Base-by-base conservation (phyloP, 2,113 vertebrate genomes). In the Neotoma lepida region DNA sequence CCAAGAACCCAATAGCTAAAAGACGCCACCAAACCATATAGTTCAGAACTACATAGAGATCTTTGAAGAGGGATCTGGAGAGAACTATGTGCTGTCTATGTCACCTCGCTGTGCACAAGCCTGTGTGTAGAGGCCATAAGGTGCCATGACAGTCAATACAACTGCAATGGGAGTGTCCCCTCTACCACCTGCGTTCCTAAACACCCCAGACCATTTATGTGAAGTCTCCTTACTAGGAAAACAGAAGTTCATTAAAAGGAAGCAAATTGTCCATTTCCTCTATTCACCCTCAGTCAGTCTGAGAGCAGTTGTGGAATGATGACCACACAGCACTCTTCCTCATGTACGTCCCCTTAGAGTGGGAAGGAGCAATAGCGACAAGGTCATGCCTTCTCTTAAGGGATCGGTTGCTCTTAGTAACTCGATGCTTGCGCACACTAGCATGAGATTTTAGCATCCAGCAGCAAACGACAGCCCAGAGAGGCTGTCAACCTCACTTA, bases 171-270 rank as follows among this genome's bases (percentile, higher is more conserved):
- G 17, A 49, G 80, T 44, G 24, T 18, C 41, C 12, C 51, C 26
- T 77, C 49, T 49, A 46, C 54, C 49, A 1, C 20, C 56, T 84
- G 81, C n/a, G 13, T 58, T 91, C 73, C 41, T 74, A 46, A 96
- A 73, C 41, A 88, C 13, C 22, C 20, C n/a, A 86, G 13, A 44
- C n/a, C 41, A 49, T 2, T 76, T 6, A 26, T 30, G 8, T 58
- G 2, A 87, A 51, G 56, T 86, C 46, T 74, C 84, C 30, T 92
- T 82, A 56, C 8, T 24, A 89, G 68, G 41, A 86, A 96, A 95
- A 82, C 14, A 86, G n/a, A 90, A 44, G 54, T 58, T 81, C 35
- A 63, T 24, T 49, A 35, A 90, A 96, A 73, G 39, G 49, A 90
- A 56, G 39, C 5, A 49, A 49, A 35, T 17, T 64, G 33, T 49